phyloP scores from a whole-genome alignment of 2,888 invertebrate species.

The Dolichopus griseipennis region DNA sequence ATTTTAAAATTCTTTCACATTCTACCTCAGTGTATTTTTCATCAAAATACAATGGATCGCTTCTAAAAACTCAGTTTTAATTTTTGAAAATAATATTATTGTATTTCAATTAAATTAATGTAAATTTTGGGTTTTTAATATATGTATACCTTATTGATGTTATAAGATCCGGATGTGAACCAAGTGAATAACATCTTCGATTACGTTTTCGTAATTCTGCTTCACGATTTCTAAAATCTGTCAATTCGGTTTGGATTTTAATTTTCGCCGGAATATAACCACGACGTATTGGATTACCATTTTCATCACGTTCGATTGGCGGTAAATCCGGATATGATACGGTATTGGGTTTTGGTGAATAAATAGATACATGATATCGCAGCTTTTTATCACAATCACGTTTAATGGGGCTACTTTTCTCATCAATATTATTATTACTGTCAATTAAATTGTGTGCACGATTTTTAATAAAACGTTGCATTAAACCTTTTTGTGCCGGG shows the following conservation, averaged over 20 bases:
- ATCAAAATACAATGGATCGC: too few relatives aligned
- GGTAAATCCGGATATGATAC: background rate
- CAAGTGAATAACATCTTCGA: background rate
- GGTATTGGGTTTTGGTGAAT: background rate
- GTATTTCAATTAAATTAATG: background rate
- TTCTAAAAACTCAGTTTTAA: background rate
- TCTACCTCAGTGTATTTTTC: background rate
- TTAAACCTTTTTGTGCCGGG: background rate
- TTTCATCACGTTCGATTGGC: background rate
- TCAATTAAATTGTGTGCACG: background rate
- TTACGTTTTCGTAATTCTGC: background rate
- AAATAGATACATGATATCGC: background rate
- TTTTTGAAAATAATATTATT: background rate
- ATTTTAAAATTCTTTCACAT: background rate
- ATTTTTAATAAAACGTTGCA: background rate
- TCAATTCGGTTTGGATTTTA: background rate
- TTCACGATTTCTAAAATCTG: background rate
- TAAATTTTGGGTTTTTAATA: background rate
- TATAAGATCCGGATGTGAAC: background rate
- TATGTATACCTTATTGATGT: background rate
- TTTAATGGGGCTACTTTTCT: background rate
- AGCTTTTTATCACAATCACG: background rate
- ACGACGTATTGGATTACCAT: background rate
- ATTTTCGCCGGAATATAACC: background rate
- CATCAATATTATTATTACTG: background rate